phyloP scores from a whole-genome alignment of 2,113 vertebrate genomes.

The Cavia porcellus region DNA sequence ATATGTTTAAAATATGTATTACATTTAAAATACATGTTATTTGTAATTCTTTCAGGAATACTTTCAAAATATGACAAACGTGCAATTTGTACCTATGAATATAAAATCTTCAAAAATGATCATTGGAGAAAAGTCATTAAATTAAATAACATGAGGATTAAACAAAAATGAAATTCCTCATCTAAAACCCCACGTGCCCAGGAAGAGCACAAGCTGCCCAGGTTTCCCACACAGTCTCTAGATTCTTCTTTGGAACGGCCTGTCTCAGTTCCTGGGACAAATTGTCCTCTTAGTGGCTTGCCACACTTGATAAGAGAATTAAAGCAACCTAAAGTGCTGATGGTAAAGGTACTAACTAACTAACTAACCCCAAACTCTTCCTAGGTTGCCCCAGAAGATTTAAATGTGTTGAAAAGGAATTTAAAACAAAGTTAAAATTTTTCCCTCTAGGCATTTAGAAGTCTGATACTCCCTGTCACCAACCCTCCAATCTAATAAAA shows the following conservation, averaged over 20 bases:
- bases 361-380: slow-evolving; percentile 1
- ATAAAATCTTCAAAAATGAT: background rate
- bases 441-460: background rate
- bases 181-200: rapidly evolving
- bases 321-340: slow-evolving; percentile 10
- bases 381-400: slow-evolving; percentile 29
- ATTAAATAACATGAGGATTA: background rate
- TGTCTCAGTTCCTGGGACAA: background rate
- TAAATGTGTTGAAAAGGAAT: slow-evolving; percentile 31
- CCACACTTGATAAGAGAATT: slow-evolving; percentile 37
- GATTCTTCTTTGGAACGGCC: background rate
- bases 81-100: background rate
- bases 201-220: background rate
- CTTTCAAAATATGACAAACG: background rate
- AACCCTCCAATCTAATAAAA: background rate
- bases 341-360: slow-evolving; percentile 32
- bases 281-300: background rate
- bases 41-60: background rate
- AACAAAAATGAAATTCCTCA: background rate
- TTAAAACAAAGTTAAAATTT: background rate
- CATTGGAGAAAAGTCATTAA: background rate
- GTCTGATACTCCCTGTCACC: background rate
- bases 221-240: rapidly evolving
- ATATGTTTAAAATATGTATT: background rate
- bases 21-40: background rate